Evolutionary conservation across 2,797 vertebrate species (phyloP).

Genomic region (Tadarida brasiliensis): DNA sequence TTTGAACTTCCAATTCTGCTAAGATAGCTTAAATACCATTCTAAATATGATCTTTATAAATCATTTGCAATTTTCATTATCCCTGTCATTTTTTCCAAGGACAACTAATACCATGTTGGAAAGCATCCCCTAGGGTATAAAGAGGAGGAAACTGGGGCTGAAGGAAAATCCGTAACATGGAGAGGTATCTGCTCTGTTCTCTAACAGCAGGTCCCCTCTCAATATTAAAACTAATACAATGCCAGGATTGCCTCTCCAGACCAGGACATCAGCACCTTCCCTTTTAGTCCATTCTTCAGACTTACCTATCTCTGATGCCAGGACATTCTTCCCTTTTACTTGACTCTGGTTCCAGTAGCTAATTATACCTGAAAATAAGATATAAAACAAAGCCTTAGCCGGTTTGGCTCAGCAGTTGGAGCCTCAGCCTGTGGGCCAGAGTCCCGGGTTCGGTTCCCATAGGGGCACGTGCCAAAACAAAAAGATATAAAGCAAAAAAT

Average conservation of each 20-base stretch:
- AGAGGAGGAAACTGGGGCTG: background rate
- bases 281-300: background rate
- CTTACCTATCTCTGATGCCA: background rate
- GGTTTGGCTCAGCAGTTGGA: no score
- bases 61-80: background rate
- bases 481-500: no score
- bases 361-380: background rate
- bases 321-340: background rate
- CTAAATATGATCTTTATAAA: background rate
- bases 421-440: no score
- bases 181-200: background rate
- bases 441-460: no score
- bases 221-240: background rate
- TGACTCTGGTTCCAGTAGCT: background rate
- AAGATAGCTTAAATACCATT: background rate
- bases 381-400: background rate
- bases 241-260: no score
- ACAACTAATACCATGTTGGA: background rate
- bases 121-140: fast-evolving
- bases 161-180: background rate
- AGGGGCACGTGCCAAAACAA: no score
- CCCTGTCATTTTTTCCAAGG: background rate
- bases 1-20: background rate
- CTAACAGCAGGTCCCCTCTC: background rate
- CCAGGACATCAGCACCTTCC: background rate